A percentile compares a stretch with the other conserved stretches of the same genome.
These are phyloP conservation scores for Heterotis niloticus DNA, from an alignment of 2,113 vertebrate species.

Conservation along the genomic window DNA sequence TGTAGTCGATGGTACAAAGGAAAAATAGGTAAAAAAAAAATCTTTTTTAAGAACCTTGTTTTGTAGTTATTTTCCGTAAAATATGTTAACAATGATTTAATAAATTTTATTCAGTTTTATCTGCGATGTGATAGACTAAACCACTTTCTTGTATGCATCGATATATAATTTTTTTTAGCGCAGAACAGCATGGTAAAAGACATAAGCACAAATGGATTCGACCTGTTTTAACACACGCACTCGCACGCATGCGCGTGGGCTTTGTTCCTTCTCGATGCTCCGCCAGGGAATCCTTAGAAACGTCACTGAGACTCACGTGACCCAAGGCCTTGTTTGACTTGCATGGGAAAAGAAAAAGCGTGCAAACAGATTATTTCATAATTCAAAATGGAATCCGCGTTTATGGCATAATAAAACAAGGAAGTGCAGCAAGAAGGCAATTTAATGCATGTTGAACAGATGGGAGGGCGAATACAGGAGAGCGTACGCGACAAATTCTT, in stretches of 20 bases:
- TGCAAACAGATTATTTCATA: neutral
- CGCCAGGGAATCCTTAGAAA: slow-evolving; percentile 21
- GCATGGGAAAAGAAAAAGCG: slow-evolving; percentile 63
- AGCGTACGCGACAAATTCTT: too few relatives aligned
- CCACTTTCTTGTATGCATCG: too few relatives aligned
- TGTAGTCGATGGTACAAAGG: slow-evolving; percentile 68
- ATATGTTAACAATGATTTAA: slow-evolving; percentile 92
- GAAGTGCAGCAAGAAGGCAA: too few relatives aligned
- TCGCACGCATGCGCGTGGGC: slow-evolving; percentile 19
- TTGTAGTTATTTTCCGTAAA: slow-evolving; percentile 75
- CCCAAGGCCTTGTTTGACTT: slow-evolving; percentile 65
- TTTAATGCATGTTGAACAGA: too few relatives aligned
- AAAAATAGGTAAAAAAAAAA: slow-evolving; percentile 68
- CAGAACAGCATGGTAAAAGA: neutral
- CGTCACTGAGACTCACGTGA: slow-evolving; percentile 32
- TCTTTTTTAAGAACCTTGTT: slow-evolving; percentile 68
- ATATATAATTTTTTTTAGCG: neutral
- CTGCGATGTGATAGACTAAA: slow-evolving; percentile 57
- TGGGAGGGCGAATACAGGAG: too few relatives aligned
- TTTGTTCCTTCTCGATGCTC: slow-evolving; percentile 27
- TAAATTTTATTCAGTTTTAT: slow-evolving; percentile 89
- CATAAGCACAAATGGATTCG: neutral
- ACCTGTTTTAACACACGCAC: slow-evolving; percentile 29
- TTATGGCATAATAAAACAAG: too few relatives aligned
- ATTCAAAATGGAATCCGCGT: too few relatives aligned